Evolutionary conservation across 2,113 vertebrate genomes (phyloP), one percentile per base, ranked within the genome.

Genomic region (Toxostoma redivivum): DNA sequence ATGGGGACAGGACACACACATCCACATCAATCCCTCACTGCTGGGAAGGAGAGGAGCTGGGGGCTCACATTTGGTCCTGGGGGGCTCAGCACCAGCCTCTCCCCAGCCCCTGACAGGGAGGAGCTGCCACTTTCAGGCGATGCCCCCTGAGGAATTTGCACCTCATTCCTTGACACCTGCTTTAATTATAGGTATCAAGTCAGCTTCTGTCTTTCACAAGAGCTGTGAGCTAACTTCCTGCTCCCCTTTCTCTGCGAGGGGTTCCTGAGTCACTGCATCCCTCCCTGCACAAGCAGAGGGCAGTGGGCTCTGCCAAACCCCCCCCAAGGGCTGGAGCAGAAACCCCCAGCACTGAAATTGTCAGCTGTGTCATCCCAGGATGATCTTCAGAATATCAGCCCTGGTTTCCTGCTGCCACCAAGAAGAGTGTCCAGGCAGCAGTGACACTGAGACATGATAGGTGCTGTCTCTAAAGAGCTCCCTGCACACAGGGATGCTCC

Each of bases 101-200:
- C 61, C 17, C 5, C 70, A 64, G 33, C 38, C 53, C 23, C 42
- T 37, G 51, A 5, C 12, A 0, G 21, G 38, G 47, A 88, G 56
- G 71, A 86, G 88, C 65, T 1, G 24, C 44, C 13, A 2, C 83
- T 79, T 50, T 71, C 76, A 81, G 64, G 58, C 7, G 74, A 90
- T 73, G 71, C 67, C 86, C 73, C 27, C 48, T n/a, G 58, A 90
- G 92, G 94, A 95, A 97, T 97, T 27, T 33, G 74, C 67, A 23
- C 73, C 84, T 91, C 94, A 90, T 78, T 91, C 91, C 84, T 85
- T 91, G 85, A 95, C 93, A 95, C 87, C 85, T 2, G 82, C 81
- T 92, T 77, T 97, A 96, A 96, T 97, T 94, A 94, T 2, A 95
- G 93, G 92, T 90, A 53, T 88, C 33, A 1, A 27, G 67, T 1